A percentile compares a stretch with the other conserved stretches of the same genome.
These are phyloP conservation scores for Drosophila atripex DNA, from an alignment of 2,888 invertebrate genomes.

Conservation along the genomic window DNA sequence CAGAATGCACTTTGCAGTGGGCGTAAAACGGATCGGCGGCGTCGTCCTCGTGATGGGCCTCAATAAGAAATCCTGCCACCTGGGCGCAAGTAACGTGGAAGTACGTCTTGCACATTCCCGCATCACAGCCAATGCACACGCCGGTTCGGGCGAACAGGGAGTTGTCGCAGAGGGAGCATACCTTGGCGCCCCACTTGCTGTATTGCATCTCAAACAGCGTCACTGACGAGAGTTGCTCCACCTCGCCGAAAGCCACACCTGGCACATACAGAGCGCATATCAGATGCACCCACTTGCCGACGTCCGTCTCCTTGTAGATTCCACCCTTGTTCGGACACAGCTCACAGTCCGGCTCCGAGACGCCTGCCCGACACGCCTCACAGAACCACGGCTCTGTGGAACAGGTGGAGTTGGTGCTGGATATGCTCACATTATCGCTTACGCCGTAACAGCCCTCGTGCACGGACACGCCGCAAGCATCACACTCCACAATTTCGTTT, in stretches of 20 bases:
- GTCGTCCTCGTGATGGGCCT: constrained; percentile 95
- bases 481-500: constrained; percentile 98
- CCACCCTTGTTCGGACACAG: constrained; percentile 96
- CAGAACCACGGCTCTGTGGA: constrained; percentile 99
- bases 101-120: constrained; percentile 98
- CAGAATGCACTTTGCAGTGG: constrained; percentile 97
- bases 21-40: constrained; percentile 99
- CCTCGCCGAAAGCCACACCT: constrained; percentile 98
- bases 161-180: constrained; percentile 95
- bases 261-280: constrained; percentile 99
- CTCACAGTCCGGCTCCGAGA: constrained; percentile 95
- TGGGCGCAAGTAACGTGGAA: constrained; percentile 99
- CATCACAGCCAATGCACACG: constrained; percentile 98
- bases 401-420: constrained; percentile 96
- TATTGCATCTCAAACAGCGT: constrained; percentile 99
- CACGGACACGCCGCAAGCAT: constrained; percentile 97
- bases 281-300: constrained; percentile 98
- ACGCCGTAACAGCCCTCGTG: constrained; percentile 99
- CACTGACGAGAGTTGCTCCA: constrained; percentile 94
- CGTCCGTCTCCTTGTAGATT: constrained; percentile 98
- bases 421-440: constrained; percentile 94
- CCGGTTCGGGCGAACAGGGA: constrained; percentile 94
- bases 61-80: constrained; percentile 95
- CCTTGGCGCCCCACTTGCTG: constrained; percentile 96
- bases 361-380: constrained; percentile 97